A percentile compares a stretch with the other conserved stretches of the same genome.
phyloP scores from a whole-genome alignment of 2,888 invertebrate species.

The Limulus polyphemus region DNA sequence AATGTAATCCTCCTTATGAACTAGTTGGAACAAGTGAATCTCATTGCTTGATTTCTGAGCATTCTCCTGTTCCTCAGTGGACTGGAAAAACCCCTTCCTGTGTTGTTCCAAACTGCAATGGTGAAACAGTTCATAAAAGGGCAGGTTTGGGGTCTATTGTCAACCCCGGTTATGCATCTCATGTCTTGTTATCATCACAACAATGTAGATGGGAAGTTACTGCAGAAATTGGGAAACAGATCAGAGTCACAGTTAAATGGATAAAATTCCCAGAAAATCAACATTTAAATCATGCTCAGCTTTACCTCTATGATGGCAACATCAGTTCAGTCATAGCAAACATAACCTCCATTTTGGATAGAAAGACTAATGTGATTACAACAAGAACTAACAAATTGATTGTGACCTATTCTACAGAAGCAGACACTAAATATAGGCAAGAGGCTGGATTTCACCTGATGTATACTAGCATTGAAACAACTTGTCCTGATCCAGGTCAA shows the following conservation, averaged over 20 bases:
- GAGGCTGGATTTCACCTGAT: slow-evolving; percentile 15
- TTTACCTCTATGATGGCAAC: slow-evolving; percentile 15
- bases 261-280: slow-evolving; percentile 9
- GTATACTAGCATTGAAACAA: slow-evolving; percentile 11
- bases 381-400: slow-evolving; percentile 15
- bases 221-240: slow-evolving; percentile 14
- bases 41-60: slow-evolving; percentile 9
- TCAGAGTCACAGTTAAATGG: slow-evolving; percentile 12
- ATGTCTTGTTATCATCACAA: slow-evolving; percentile 4
- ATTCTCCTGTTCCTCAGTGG: slow-evolving; percentile 19
- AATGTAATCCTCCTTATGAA: slow-evolving; percentile 19
- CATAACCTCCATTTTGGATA: slow-evolving; percentile 7
- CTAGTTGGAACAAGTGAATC: slow-evolving; percentile 12
- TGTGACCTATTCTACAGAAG: slow-evolving; percentile 6
- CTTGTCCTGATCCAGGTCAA: slow-evolving; percentile 13
- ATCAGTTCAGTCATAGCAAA: slow-evolving; percentile 8
- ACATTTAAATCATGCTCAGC: slow-evolving; percentile 6
- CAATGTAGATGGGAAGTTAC: slow-evolving; percentile 17
- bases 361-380: slow-evolving; percentile 1
- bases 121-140: slow-evolving; percentile 5
- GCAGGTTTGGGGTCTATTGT: slow-evolving; percentile 14
- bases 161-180: slow-evolving; percentile 16
- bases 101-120: slow-evolving; percentile 10
- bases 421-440: slow-evolving; percentile 7
- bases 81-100: slow-evolving; percentile 13